Conservation (phyloP, 2,888 invertebrate genomes). For the Germaria angustata region DNA sequence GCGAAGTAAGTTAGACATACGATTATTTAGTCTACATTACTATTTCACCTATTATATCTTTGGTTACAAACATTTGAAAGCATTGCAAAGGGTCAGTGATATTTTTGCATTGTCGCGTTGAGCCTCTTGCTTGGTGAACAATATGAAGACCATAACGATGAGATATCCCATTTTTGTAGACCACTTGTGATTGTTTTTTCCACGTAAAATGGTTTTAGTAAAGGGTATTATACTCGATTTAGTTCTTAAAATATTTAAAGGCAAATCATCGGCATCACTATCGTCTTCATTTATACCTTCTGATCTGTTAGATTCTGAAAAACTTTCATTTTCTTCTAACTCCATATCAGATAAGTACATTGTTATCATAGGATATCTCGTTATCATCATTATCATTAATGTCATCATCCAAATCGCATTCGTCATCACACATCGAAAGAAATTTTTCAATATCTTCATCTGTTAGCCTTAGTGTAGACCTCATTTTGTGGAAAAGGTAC, state of each 20-base stretch:
- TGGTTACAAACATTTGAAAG: conserved; percentile 40
- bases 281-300: too few species aligned
- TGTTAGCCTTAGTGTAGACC: too few species aligned
- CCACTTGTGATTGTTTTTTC: conserved; percentile 42
- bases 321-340: background rate
- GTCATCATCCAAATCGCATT: background rate
- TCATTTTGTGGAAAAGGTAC: too few species aligned
- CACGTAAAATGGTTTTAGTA: background rate
- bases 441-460: background rate
- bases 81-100: conserved; percentile 41
- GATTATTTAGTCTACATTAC: conserved; percentile 23
- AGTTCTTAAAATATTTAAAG: background rate
- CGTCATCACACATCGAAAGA: background rate
- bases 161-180: background rate
- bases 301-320: background rate
- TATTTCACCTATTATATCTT: conserved; percentile 35
- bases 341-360: background rate
- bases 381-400: background rate
- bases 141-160: conserved; percentile 38
- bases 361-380: too few species aligned
- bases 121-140: conserved; percentile 29
- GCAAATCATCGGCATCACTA: background rate
- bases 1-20: background rate
- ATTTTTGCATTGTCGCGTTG: conserved; percentile 38
- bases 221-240: background rate